A percentile compares a stretch with the other conserved stretches of the same genome.
Conservation (phyloP, 1,140 invertebrate species). For the Philaenus spumarius region DNA sequence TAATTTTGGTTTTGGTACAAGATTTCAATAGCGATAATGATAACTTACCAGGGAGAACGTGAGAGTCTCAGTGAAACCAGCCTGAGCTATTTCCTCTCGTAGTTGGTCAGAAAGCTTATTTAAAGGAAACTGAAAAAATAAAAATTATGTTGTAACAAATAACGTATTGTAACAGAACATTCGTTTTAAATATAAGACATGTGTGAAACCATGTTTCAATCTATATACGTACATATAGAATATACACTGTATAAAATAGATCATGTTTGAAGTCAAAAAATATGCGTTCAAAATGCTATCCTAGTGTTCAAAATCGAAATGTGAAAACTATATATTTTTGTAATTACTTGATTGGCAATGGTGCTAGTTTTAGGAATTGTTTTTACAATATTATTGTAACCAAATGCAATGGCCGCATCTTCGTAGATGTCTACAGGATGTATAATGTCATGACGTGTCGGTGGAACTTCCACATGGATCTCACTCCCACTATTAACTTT, state of each 20-base stretch:
- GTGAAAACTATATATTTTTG: background rate
- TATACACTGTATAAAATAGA: no score
- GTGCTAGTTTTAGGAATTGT: conserved; percentile 70
- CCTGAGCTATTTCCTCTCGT: conserved; percentile 73
- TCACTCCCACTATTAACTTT: conserved; percentile 43
- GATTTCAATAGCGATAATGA: no score
- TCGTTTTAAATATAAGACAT: no score
- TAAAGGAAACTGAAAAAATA: conserved; percentile 61
- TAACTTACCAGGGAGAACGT: conserved; percentile 89
- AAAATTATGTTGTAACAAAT: no score
- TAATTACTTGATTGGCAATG: conserved; percentile 59
- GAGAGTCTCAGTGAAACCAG: conserved; percentile 93
- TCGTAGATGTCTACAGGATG: conserved; percentile 97
- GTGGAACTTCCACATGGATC: conserved; percentile 68
- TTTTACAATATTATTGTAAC: conserved; percentile 89
- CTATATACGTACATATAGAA: no score
- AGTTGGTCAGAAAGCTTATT: conserved; percentile 93
- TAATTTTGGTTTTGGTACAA: no score
- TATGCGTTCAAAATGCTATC: no score
- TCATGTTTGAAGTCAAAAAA: no score
- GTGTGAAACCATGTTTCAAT: no score
- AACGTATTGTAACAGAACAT: no score
- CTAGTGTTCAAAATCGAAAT: no score
- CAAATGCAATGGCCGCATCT: conserved; percentile 93
- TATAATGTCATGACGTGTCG: conserved; percentile 88